Base-by-base conservation (phyloP, 1,140 invertebrate species). In the Idris sp. region DNA sequence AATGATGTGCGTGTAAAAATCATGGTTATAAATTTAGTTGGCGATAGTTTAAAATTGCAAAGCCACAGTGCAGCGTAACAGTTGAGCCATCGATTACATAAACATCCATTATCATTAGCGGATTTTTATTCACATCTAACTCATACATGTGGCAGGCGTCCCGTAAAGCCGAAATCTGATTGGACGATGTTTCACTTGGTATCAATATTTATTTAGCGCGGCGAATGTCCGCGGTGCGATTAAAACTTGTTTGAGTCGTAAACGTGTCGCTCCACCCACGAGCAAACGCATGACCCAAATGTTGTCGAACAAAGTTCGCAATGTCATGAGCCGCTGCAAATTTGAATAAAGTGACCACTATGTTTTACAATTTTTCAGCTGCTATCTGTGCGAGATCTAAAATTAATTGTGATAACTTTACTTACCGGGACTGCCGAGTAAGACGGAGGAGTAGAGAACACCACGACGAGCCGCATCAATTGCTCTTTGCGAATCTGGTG, bases 401-500 rank as follows among this genome's bases (percentile, higher is more conserved):
- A 71, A 71, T 72, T 64, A 72, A 62, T 72, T 58, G 43, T 62
- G 35, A 33, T 53, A n/a, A 35, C 51, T 61, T 51, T 28, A 93
- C 89, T 95, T 91, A 91, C 94, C 94, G 81, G 94, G 94, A 90
- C 93, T 95, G 86, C 93, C 94, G 85, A 95, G 92, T 90, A 95
- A 95, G 87, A 95, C 94, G 84, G 93, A 95, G 84, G 93, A 95
- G 88, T 95, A 95, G 73, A 95, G 87, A 71, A 92, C 90, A 61
- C 91, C 92, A 84, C 94, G 91, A 88, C 93, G 89, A 83, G 93
- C 93, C 56, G 93, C 93, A 83, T 92, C 92, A 76, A 86, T 89
- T 83, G 90, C 91, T 87, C 91, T 86, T 73, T 89, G 88, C 80
- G 91, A 90, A 81, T 95, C 94, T 69, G 93, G 92, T 79, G 94